Evolutionary conservation across 2,888 invertebrate genomes (phyloP).

Genomic region (Megalurothrips usitatus): DNA sequence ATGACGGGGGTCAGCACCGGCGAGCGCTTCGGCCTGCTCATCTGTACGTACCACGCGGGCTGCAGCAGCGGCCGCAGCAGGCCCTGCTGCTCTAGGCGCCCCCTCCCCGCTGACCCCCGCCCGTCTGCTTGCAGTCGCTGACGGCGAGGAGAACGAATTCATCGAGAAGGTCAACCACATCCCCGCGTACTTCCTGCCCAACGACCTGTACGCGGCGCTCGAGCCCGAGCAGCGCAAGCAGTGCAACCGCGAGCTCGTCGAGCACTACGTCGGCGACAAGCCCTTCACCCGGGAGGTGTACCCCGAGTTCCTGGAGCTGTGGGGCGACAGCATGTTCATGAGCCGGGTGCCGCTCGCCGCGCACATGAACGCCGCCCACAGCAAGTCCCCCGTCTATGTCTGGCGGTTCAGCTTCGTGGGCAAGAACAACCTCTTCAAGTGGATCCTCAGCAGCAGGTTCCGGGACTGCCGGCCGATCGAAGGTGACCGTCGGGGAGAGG

Average conservation of each 20-base stretch:
- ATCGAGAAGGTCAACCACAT: too few species aligned
- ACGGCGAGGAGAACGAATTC: too few species aligned
- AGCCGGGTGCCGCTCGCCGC: neutral
- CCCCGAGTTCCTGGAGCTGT: neutral
- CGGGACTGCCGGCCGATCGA: too few species aligned
- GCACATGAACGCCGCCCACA: neutral
- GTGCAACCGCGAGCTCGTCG: neutral
- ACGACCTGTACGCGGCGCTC: neutral
- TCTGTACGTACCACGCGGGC: too few species aligned
- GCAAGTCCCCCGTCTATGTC: neutral
- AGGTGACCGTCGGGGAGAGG: neutral
- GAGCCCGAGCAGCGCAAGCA: neutral
- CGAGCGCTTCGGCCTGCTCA: too few species aligned
- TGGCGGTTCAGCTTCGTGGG: neutral
- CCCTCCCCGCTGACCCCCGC: too few species aligned
- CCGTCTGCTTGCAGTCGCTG: too few species aligned
- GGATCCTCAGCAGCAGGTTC: slow-evolving; percentile 37
- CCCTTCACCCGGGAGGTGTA: neutral
- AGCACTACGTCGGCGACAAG: neutral
- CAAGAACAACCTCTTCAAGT: neutral
- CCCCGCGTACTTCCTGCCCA: neutral
- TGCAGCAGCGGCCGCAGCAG: too few species aligned
- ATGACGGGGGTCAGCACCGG: too few species aligned
- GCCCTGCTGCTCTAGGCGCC: too few species aligned
- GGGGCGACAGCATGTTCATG: neutral